Base-by-base conservation (phyloP, 2,888 invertebrate species). In the Sarcophaga variegata region DNA sequence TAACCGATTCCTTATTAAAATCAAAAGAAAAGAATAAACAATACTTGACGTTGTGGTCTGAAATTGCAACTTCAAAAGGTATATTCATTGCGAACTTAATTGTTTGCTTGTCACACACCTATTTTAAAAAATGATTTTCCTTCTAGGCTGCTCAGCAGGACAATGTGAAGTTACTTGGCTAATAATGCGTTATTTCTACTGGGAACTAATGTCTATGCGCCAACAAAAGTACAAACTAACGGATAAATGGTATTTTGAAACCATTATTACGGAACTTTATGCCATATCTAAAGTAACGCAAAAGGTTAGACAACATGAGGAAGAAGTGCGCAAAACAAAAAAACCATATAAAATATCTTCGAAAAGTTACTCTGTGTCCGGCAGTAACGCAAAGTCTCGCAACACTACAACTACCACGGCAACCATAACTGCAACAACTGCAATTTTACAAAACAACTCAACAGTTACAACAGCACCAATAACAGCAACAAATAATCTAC, bases 201-300 rank as follows among this genome's bases (percentile, higher is more conserved):
- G 86, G 84, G 92, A 92, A 27, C 84, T 92, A 4, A 66, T 85
- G 17, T 86, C 89, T 20, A 90, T 92, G 90, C 92, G 92, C 0
- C 78, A 87, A 11, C 87, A 87, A 20, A 90, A 90, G 45, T 92
- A 91, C 81, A 90, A 90, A 74, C 86, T 92, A n/a, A 90, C 90
- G 17, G 92, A 92, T 62, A 91, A 91, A 82, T 93, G 93, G 92
- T 91, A 90, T 64, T 92, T 93, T 17, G 93, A 93, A 85, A 83
- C 86, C 0, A 87, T 89, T 5, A 91, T 92, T 12, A 88, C 84
- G 0, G 88, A 89, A 22, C 83, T 92, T 1, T 90, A 90, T 63
- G 87, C 84, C 11, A 49, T 75, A 64, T 25, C 88, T 2, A 85
- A 74, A 22, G 14, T 62, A 2, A 47, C 69, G 12, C 75, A 76